Base-by-base conservation (phyloP, 2,113 vertebrate genomes). In the Microtus ochrogaster region DNA sequence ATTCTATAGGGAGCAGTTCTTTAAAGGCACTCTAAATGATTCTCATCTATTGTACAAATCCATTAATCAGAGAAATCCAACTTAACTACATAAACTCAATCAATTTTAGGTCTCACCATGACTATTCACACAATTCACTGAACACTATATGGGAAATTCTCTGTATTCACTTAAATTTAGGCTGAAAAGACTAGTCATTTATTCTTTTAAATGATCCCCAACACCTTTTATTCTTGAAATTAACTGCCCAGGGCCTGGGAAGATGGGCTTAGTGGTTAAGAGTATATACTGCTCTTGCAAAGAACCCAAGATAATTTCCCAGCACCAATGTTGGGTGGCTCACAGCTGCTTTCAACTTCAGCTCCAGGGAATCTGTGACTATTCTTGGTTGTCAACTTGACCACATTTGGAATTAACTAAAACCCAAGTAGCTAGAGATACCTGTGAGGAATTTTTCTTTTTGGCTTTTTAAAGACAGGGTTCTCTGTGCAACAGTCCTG, bases 1-100 rank as follows among this genome's bases (percentile, higher is more conserved):
- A 82, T 92, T 68, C 36, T 44, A 89, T 5, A 52, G 14, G 28
- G 5, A 83, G 10, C 2, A 30, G 68, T 89, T 44, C 26, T 26
- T 89, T 66, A 93, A 90, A 93, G 89, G 74, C 44, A 52, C 93
- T 78, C 52, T 76, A 95, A 41, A 77, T 55, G 19, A 83, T 87
- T 86, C 86, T 30, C 49, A 58, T 10, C 8, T 41, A 83, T 28
- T 92, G 61, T 81, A 52, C 44, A 74, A 49, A 19, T 47, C 47
- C 36, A 79, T 19, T 82, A 77, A 87, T 55, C 39, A 90, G 41
- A 96, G 52, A 96, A 94, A 92, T 77, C 76, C 3, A 78, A 78
- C 79, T 93, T 92, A 95, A 17, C 24, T 24, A 74, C 7, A 66
- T 36, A 81, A 65, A 81, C 14, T 83, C 24, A 63, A 86, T 49